These are phyloP conservation scores for Dreissena polymorpha DNA, from an alignment of 1,140 invertebrate species.

Conservation along the genomic window DNA sequence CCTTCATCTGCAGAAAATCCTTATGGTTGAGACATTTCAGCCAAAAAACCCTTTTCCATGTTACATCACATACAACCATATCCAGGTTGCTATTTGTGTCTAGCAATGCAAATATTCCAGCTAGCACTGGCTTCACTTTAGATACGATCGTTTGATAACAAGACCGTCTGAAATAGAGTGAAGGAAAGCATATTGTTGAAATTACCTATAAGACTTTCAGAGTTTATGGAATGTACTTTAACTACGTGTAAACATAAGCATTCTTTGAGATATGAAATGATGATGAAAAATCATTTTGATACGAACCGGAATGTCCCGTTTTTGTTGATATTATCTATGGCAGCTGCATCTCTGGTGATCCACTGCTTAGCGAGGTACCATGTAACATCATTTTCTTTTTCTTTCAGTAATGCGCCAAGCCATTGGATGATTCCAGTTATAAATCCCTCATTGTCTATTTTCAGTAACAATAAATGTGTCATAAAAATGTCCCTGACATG, in stretches of 20 bases:
- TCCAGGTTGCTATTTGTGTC: conserved; percentile 44
- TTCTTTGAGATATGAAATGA: neutral
- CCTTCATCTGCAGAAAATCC: conserved; percentile 1
- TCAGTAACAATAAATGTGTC: too few species aligned
- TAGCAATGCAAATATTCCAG: conserved; percentile 44
- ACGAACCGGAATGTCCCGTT: conserved; percentile 67
- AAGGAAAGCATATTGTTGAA: neutral
- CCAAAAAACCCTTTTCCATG: conserved; percentile 39
- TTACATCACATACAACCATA: conserved; percentile 11
- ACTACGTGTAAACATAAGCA: neutral
- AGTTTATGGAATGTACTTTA: neutral
- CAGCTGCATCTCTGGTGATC: conserved; percentile 65
- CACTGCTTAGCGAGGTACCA: conserved; percentile 48
- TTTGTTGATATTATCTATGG: conserved; percentile 60
- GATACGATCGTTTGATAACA: conserved; percentile 29
- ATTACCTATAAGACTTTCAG: neutral
- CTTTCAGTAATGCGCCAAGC: conserved; percentile 50
- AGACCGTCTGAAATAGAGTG: conserved; percentile 28
- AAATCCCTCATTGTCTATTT: conserved; percentile 6
- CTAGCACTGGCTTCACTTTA: conserved; percentile 40
- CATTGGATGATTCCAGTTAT: neutral
- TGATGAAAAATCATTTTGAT: neutral
- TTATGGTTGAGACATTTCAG: conserved; percentile 7
- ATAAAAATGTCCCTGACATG: too few species aligned
- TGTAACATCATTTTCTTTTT: conserved; percentile 57